Evolutionary conservation across 2,888 invertebrate genomes (phyloP).

Genomic region (Psylliodes chrysocephalus): DNA sequence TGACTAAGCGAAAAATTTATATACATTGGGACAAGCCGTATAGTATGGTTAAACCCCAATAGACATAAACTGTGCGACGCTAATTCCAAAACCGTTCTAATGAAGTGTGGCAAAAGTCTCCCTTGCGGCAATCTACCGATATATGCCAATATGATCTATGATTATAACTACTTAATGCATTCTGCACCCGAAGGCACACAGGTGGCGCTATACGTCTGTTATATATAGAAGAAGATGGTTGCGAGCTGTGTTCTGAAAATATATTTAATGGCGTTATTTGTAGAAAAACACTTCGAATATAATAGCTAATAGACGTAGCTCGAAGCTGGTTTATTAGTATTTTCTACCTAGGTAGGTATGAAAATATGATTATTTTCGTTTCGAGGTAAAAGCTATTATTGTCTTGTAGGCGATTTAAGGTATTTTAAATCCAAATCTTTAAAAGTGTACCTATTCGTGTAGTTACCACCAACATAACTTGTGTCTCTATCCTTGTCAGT

Average conservation of each 20-base stretch:
- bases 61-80: neutral
- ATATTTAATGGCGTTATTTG: neutral
- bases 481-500: too few relatives aligned
- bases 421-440: too few relatives aligned
- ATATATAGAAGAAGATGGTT: neutral
- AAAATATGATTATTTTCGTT: too few relatives aligned
- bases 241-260: neutral
- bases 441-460: too few relatives aligned
- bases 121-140: neutral
- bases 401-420: too few relatives aligned
- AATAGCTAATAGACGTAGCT: neutral
- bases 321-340: neutral
- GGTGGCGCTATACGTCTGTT: slow-evolving; percentile 16
- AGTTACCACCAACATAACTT: too few relatives aligned
- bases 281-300: neutral
- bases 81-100: slow-evolving; percentile 3
- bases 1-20: too few relatives aligned
- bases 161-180: slow-evolving; percentile 28
- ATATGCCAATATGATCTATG: slow-evolving; percentile 26
- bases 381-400: too few relatives aligned
- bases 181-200: slow-evolving; percentile 10
- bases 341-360: too few relatives aligned
- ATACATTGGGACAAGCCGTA: too few relatives aligned
- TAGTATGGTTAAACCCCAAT: too few relatives aligned
- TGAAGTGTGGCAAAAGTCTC: neutral